These are phyloP conservation scores for Oceanites oceanicus DNA, from an alignment of 2,113 vertebrate genomes.

Conservation along the genomic window DNA sequence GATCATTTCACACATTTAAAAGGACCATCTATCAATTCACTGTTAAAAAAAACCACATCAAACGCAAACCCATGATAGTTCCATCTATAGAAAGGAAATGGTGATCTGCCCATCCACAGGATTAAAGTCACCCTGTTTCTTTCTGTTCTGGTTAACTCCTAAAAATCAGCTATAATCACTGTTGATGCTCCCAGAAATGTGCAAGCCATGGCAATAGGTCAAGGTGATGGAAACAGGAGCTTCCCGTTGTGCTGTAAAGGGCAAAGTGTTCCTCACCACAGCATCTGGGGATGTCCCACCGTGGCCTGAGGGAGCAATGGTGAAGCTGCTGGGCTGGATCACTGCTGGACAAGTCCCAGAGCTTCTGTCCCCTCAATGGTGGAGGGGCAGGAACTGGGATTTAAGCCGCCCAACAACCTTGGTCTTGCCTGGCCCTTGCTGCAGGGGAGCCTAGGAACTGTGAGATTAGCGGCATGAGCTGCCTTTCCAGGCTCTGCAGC, in stretches of 20 bases:
- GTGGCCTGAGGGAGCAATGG: neutral
- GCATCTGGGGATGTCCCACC: accelerated
- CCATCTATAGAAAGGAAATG: neutral
- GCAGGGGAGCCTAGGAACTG: neutral
- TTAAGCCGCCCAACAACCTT: neutral
- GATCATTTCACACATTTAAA: slow-evolving; percentile 8
- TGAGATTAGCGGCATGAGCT: neutral
- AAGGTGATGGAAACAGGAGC: neutral
- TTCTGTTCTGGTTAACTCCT: neutral
- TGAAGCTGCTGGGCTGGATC: neutral
- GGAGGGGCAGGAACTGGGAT: neutral
- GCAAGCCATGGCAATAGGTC: neutral
- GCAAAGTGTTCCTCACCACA: neutral
- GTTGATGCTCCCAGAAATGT: neutral
- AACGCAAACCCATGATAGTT: neutral
- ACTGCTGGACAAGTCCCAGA: neutral
- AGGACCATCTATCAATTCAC: neutral
- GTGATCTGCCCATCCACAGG: neutral
- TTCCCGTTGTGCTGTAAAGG: neutral
- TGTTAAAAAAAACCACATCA: neutral
- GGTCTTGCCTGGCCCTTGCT: neutral
- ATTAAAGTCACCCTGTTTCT: neutral
- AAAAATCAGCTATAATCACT: neutral
- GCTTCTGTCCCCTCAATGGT: accelerated
- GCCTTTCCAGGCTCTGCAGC: neutral